A percentile compares a stretch with the other conserved stretches of the same genome.
Evolutionary conservation across 2,113 vertebrate genomes (phyloP).

Genomic region (Etia nguti): DNA sequence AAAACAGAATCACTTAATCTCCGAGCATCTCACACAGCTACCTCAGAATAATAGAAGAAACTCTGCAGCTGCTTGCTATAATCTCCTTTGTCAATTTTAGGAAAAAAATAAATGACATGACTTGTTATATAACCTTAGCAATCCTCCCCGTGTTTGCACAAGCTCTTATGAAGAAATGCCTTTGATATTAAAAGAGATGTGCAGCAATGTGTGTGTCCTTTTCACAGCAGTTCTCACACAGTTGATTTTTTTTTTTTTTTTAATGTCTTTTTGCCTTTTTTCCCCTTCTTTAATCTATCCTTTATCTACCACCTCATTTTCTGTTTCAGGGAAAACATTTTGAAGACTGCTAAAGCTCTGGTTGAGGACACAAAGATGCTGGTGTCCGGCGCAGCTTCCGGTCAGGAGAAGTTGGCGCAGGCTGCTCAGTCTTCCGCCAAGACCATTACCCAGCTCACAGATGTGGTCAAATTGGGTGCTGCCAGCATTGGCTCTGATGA

Average conservation of each 20-base stretch:
- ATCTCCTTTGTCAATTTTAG: not conserved
- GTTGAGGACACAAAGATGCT: conserved; percentile 97
- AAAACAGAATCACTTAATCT: not conserved
- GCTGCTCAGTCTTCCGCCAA: conserved; percentile 93
- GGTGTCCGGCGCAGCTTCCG: conserved; percentile 92
- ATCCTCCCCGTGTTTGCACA: not conserved
- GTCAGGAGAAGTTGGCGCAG: conserved; percentile 92
- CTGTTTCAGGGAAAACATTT: conserved; percentile 86
- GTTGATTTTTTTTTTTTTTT: not conserved
- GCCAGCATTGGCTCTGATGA: conserved; percentile 92
- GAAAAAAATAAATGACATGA: not conserved
- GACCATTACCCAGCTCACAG: conserved; percentile 97
- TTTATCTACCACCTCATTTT: not conserved
- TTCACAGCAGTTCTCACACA: not conserved
- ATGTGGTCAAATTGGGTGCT: conserved; percentile 94
- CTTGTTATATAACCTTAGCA: not conserved
- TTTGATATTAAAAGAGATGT: not conserved
- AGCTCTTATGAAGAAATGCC: not conserved
- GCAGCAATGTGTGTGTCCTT: not conserved
- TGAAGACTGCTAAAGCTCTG: conserved; percentile 96
- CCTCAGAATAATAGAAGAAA: not conserved
- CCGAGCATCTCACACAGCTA: not conserved
- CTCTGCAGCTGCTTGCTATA: not conserved
- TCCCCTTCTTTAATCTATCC: not conserved
- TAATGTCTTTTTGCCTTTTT: not conserved